Conservation (phyloP, 2,888 invertebrate genomes). For the Drosophila ochracea region DNA sequence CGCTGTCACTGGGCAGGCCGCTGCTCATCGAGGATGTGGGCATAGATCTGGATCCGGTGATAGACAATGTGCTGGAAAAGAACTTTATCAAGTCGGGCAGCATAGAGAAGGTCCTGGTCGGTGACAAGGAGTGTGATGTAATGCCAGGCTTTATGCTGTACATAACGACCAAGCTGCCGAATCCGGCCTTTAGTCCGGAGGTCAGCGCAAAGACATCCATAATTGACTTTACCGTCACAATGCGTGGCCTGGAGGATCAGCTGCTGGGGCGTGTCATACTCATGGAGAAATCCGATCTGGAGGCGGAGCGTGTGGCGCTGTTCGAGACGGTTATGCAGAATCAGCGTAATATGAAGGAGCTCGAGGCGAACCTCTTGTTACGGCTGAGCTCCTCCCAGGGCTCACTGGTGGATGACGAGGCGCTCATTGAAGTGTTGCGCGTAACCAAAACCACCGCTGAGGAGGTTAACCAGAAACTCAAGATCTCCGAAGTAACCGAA, state of each 20-base stretch:
- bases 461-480: conserved; percentile 97
- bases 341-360: conserved; percentile 97
- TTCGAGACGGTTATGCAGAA: conserved; percentile 98
- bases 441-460: conserved; percentile 95
- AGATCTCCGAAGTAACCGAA: conserved; percentile 96
- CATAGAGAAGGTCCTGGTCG: conserved; percentile 96
- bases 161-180: conserved; percentile 97
- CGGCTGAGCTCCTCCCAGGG: conserved; percentile 97
- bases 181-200: conserved; percentile 98
- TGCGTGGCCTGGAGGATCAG: conserved; percentile 98
- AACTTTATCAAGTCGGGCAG: conserved; percentile 99
- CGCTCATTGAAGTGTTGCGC: conserved; percentile 94
- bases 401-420: conserved; percentile 97
- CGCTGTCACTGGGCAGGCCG: conserved; percentile 94
- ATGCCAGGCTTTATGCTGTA: conserved; percentile 98
- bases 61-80: conserved; percentile 98
- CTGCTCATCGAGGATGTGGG: conserved; percentile 97
- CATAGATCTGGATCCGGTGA: conserved; percentile 97
- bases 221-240: conserved; percentile 98
- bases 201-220: conserved; percentile 98
- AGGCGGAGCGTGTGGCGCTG: conserved; percentile 95
- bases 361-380: conserved; percentile 96
- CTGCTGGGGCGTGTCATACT: conserved; percentile 96
- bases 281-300: conserved; percentile 98
- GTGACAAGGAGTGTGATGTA: conserved; percentile 98